Evolutionary conservation across 2,888 invertebrate species (phyloP).

Genomic region (Aphrophora alni): DNA sequence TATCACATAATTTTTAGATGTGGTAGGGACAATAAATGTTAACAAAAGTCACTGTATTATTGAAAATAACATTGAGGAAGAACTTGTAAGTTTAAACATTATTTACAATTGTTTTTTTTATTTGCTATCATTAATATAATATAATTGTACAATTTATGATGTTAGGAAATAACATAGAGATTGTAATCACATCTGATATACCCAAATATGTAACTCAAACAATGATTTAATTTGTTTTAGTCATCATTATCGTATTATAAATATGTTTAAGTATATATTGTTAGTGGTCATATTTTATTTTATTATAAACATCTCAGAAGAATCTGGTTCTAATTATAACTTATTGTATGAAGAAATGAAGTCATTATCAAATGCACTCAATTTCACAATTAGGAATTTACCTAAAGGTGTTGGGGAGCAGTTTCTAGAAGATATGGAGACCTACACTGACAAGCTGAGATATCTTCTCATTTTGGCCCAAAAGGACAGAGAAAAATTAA

Average conservation of each 20-base stretch:
- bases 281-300: neutral
- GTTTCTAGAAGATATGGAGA: neutral
- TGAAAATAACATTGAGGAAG: too few relatives aligned
- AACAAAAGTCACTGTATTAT: too few relatives aligned
- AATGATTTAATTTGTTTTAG: neutral
- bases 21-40: too few relatives aligned
- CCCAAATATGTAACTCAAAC: neutral
- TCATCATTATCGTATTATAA: neutral
- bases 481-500: neutral
- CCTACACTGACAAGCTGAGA: neutral
- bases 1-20: too few relatives aligned
- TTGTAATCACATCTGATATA: neutral
- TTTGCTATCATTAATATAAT: too few relatives aligned
- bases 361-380: neutral
- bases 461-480: neutral
- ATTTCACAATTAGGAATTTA: neutral
- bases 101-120: too few relatives aligned
- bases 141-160: too few relatives aligned
- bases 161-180: too few relatives aligned
- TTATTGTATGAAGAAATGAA: neutral
- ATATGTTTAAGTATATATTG: neutral
- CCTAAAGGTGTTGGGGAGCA: neutral
- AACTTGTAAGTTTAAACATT: too few relatives aligned
- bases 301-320: neutral
- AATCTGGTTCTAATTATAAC: neutral